These are phyloP conservation scores for Hypolimnas misippus DNA, from an alignment of 2,888 invertebrate species.

Conservation along the genomic window DNA sequence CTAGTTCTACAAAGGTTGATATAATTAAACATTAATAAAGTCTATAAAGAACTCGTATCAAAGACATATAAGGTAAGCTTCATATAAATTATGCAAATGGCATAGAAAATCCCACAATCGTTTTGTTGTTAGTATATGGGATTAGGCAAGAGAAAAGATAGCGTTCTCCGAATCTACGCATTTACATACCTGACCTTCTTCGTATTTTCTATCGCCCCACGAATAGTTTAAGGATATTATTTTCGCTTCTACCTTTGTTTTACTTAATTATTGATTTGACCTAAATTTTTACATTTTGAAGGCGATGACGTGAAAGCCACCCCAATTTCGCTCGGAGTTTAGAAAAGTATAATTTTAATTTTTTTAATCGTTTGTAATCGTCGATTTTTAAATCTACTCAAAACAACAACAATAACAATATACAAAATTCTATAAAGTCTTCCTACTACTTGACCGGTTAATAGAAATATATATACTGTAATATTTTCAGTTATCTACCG, in stretches of 20 bases:
- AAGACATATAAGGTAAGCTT: constrained; percentile 26
- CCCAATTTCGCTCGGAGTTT: neutral
- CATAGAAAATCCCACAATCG: constrained; percentile 34
- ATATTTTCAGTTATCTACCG: no score
- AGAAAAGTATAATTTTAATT: neutral
- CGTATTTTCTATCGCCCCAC: constrained; percentile 11
- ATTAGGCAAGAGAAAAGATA: constrained; percentile 27
- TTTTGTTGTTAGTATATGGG: constrained; percentile 35
- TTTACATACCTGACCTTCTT: constrained; percentile 14
- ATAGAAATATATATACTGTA: no score
- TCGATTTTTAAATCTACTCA: no score
- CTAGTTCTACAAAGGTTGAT: neutral
- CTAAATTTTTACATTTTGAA: constrained; percentile 1
- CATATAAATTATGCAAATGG: constrained; percentile 39
- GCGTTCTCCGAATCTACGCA: constrained; percentile 10
- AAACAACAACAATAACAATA: no score
- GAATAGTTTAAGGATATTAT: constrained; percentile 14
- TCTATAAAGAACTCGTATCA: constrained; percentile 3
- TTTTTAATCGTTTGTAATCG: no score
- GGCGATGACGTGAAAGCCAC: neutral
- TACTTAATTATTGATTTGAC: constrained; percentile 19
- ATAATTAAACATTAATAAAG: constrained; percentile 9
- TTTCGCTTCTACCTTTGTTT: constrained; percentile 6
- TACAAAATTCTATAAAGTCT: no score
- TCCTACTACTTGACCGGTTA: no score